Percentiles rank a stretch among this genome's conserved stretches.
Conservation (phyloP, 2,888 invertebrate genomes). For the Tineola bisselliella region DNA sequence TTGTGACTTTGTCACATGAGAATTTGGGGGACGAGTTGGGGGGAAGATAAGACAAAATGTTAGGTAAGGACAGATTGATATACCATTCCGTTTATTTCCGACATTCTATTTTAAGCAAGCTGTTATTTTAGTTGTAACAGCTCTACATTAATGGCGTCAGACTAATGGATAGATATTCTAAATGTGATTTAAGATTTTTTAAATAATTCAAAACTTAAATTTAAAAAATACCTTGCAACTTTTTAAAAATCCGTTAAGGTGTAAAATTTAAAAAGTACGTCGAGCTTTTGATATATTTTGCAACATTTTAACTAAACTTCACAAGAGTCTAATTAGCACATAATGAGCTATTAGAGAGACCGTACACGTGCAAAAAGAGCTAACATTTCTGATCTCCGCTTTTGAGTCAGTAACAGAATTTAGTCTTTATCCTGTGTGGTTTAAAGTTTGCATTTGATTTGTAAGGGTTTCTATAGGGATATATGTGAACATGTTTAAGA, state of each 20-base stretch:
- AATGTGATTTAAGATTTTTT: no score
- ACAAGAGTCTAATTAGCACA: conserved; percentile 2
- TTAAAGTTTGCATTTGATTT: neutral
- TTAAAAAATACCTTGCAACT: no score
- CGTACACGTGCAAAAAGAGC: conserved; percentile 5
- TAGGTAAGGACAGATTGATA: conserved; percentile 13
- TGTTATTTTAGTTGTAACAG: conserved; percentile 5
- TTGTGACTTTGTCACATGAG: conserved; percentile 40
- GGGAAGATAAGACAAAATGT: conserved; percentile 12
- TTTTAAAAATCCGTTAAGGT: neutral
- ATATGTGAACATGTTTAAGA: neutral
- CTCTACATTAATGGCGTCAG: neutral
- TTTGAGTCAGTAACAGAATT: neutral
- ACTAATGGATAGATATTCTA: neutral
- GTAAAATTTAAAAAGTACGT: neutral
- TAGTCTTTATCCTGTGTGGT: neutral
- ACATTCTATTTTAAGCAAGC: conserved; percentile 6
- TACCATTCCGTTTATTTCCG: conserved; percentile 4
- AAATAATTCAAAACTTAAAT: no score
- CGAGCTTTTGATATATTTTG: neutral
- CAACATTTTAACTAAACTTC: neutral
- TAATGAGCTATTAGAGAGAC: neutral
- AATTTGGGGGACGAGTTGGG: conserved; percentile 30
- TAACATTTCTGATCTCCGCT: neutral
- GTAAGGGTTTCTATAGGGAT: neutral